Evolutionary conservation across 2,797 vertebrate genomes (phyloP), one percentile per base, ranked within the genome.

Genomic region (Peromyscus aztecus): DNA sequence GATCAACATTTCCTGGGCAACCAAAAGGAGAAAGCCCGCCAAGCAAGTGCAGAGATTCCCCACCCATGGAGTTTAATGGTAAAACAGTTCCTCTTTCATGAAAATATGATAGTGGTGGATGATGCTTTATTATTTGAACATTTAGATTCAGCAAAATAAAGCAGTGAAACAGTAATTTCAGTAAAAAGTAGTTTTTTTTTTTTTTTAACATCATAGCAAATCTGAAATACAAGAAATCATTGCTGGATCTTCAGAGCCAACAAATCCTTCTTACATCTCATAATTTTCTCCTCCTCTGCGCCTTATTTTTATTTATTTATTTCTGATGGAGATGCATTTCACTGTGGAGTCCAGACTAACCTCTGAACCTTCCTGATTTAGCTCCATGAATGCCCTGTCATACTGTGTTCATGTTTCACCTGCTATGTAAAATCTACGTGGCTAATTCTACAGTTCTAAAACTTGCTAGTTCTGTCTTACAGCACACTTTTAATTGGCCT

Each of bases 101-200:
- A 94, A 94, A 84, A 81, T 6, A 29, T 81, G 59, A 37, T 1
- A 10, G 52, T 67, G 12, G 24, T 89, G 90, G 40, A 27, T 67
- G 13, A 19, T 61, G 24, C 11, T 57, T 90, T 89, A 63, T 92
- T 77, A 69, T 73, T 94, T 94, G 73, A 90, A 69, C 65, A 24
- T 49, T 81, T 13, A 92, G 87, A 76, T 83, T 84, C 65, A 34
- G 27, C 6, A 91, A 95, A 57, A 73, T 91, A 84, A 94, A 80
- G 78, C 76, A 55, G 61, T 40, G 31, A 92, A 90, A 55, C 16
- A 57, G 40, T 49, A 49, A 57, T 69, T 55, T 12, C 17, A 57
- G 6, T 77, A 63, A 89, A 93, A 13, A 29, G 1, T 14, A 52
- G 52, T 52, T 3, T 13, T 17, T 17, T 17, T 55, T 65, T 14